phyloP scores from a whole-genome alignment of 1,140 invertebrate species.

The Papilio polyxenes region DNA sequence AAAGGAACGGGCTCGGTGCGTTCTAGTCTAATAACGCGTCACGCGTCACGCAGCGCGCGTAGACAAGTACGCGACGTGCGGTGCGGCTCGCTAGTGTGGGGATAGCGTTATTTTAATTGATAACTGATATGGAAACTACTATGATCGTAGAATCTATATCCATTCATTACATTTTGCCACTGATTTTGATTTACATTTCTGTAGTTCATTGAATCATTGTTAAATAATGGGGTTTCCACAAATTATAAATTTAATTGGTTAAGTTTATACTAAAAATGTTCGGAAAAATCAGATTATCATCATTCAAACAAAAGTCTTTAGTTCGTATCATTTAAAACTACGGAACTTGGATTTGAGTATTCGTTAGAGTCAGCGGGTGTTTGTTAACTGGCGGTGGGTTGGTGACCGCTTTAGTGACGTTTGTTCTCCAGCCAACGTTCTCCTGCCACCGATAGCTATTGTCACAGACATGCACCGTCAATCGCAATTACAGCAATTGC shows the following conservation, averaged over 20 bases:
- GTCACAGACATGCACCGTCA: neutral
- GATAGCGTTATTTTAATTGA: neutral
- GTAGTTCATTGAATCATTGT: too few relatives aligned
- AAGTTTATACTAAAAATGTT: too few relatives aligned
- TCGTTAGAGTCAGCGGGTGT: neutral
- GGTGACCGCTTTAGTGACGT: conserved; percentile 36
- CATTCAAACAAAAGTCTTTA: neutral
- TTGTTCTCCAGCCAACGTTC: conserved; percentile 17
- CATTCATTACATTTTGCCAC: too few relatives aligned
- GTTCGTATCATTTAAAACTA: neutral
- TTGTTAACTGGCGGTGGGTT: conserved; percentile 7
- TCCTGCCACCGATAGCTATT: neutral
- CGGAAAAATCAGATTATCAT: too few relatives aligned
- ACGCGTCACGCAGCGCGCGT: conserved; percentile 44
- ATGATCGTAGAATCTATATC: neutral
- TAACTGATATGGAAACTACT: neutral
- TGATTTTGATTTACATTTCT: too few relatives aligned
- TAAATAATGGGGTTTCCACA: too few relatives aligned
- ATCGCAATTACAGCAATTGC: neutral
- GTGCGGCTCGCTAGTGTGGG: neutral
- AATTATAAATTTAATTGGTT: too few relatives aligned
- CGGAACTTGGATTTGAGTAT: neutral
- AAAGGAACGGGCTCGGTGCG: conserved; percentile 47
- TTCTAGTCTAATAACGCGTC: conserved; percentile 60
- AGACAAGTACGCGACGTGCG: conserved; percentile 41